phyloP scores from a whole-genome alignment of 2,888 invertebrate genomes.

The Therioaphis trifolii region DNA sequence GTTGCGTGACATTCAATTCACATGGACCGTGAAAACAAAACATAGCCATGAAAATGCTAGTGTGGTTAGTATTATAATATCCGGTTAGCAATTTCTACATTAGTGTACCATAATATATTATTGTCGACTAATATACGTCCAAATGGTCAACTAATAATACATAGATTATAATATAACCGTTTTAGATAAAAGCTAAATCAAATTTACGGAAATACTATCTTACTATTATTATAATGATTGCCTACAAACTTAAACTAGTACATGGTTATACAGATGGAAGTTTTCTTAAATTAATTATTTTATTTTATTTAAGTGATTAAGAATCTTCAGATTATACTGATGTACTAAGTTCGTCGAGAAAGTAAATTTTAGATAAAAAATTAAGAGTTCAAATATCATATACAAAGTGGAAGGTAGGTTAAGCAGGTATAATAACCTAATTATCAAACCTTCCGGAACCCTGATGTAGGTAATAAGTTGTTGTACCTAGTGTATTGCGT shows the following conservation, averaged over 20 bases:
- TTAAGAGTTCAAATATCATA: neutral
- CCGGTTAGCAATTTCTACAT: slow-evolving; percentile 31
- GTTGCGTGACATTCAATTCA: slow-evolving; percentile 38
- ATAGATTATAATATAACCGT: neutral
- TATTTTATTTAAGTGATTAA: no score
- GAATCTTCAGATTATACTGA: no score
- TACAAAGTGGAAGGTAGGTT: neutral
- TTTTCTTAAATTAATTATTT: no score
- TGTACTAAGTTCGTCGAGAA: no score
- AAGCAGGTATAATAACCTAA: neutral
- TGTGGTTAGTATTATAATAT: slow-evolving; percentile 50
- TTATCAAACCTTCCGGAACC: slow-evolving; percentile 26
- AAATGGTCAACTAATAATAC: neutral
- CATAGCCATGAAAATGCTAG: slow-evolving; percentile 55
- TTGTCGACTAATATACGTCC: neutral
- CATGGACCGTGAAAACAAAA: slow-evolving; percentile 54
- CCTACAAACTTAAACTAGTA: no score
- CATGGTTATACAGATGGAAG: no score
- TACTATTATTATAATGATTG: no score
- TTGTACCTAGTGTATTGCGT: no score
- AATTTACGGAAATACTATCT: no score
- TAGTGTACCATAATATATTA: neutral
- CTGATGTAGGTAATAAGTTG: no score
- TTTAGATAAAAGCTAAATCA: no score
- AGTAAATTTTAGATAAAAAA: slow-evolving; percentile 7